A percentile compares a stretch with the other conserved stretches of the same genome.
Conservation (phyloP, 2,797 vertebrate genomes). For the Malacoctenus gilli region DNA sequence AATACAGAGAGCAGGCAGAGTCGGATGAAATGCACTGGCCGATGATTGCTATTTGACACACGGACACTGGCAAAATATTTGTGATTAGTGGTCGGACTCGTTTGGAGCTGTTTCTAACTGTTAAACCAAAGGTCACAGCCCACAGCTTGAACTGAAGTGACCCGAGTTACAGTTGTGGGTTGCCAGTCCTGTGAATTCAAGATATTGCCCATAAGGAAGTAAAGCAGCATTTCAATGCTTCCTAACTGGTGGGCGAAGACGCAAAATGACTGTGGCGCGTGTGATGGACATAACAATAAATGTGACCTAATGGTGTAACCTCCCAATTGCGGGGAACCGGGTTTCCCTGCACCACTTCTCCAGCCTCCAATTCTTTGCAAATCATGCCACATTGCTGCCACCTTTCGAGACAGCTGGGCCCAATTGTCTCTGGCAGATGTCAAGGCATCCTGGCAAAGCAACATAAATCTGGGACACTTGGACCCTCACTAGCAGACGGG, state of each 20-base stretch:
- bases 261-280: slow-evolving; percentile 42
- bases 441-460: slow-evolving; percentile 71
- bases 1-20: slow-evolving; percentile 4
- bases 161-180: slow-evolving; percentile 7
- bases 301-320: slow-evolving; percentile 57
- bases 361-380: slow-evolving; percentile 50
- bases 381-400: slow-evolving; percentile 63
- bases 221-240: slow-evolving; percentile 6
- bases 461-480: slow-evolving; percentile 70
- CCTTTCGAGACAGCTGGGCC: slow-evolving; percentile 65
- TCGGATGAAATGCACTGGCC: slow-evolving; percentile 19
- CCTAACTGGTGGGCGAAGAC: slow-evolving; percentile 12
- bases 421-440: slow-evolving; percentile 78
- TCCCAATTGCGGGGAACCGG: slow-evolving; percentile 31
- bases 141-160: slow-evolving; percentile 12
- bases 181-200: slow-evolving; percentile 4
- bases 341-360: slow-evolving; percentile 42
- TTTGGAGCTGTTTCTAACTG: slow-evolving; percentile 14
- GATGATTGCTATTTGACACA: slow-evolving; percentile 16
- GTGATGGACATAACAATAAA: slow-evolving; percentile 64
- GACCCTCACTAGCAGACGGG: slow-evolving; percentile 50
- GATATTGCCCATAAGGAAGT: slow-evolving; percentile 8
- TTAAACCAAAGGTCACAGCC: background rate
- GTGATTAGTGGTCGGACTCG: slow-evolving; percentile 8
- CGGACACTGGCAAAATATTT: slow-evolving; percentile 11